Conservation (phyloP, 2,113 vertebrate species). For the Struthio camelus region DNA sequence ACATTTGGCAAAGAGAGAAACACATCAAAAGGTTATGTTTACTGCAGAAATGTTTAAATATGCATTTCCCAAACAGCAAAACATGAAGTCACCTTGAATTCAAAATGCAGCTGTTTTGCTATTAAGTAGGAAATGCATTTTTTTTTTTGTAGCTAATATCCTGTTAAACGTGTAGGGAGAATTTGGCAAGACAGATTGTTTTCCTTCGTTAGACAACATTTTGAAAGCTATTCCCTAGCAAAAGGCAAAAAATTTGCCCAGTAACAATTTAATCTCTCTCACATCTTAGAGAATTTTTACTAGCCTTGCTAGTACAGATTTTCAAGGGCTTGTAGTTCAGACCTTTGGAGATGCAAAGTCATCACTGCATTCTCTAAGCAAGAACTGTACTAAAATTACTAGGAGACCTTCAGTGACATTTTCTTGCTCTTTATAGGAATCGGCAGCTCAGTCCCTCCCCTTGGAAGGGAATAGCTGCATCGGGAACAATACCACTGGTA, state of each 20-base stretch:
- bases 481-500: not conserved
- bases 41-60: not conserved
- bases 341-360: not conserved
- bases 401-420: not conserved
- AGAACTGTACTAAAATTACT: not conserved
- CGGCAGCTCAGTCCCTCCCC: not conserved
- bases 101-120: not conserved
- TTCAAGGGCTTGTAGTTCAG: not conserved
- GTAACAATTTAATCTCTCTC: not conserved
- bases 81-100: not conserved
- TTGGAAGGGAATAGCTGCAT: not conserved
- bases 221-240: slow-evolving; percentile 8
- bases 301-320: not conserved
- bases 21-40: not conserved
- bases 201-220: slow-evolving; percentile 2
- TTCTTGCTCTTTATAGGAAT: not conserved
- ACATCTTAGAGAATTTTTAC: not conserved
- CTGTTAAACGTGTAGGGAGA: not conserved
- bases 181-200: slow-evolving; percentile 1
- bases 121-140: not conserved
- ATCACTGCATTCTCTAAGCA: not conserved
- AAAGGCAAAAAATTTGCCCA: not conserved
- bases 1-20: not conserved
- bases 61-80: not conserved
- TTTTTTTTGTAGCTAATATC: not conserved